Evolutionary conservation across 2,888 invertebrate genomes (phyloP).

Genomic region (Sericinus montela): DNA sequence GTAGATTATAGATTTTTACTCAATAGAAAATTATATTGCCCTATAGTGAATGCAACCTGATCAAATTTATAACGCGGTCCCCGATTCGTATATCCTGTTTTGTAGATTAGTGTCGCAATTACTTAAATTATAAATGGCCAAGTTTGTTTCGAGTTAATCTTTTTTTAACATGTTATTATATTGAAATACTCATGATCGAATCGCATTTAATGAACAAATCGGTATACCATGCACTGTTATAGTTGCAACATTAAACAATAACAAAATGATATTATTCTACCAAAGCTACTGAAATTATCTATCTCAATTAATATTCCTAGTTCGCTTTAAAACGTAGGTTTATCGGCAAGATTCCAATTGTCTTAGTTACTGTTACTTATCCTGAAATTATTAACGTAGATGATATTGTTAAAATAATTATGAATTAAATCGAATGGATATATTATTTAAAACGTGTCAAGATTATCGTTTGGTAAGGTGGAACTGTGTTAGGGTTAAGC

Average conservation of each 20-base stretch:
- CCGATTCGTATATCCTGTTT: slow-evolving; percentile 26
- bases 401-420: slow-evolving; percentile 45
- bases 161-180: slow-evolving; percentile 34
- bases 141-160: slow-evolving; percentile 35
- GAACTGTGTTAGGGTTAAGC: slow-evolving; percentile 68
- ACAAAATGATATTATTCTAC: slow-evolving; percentile 66
- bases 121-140: slow-evolving; percentile 27
- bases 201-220: slow-evolving; percentile 24
- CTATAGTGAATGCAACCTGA: background rate
- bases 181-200: slow-evolving; percentile 51
- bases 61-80: background rate
- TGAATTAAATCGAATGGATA: slow-evolving; percentile 38
- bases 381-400: slow-evolving; percentile 61
- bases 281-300: slow-evolving; percentile 77
- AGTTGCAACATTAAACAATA: slow-evolving; percentile 40
- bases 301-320: slow-evolving; percentile 77
- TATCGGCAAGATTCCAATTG: slow-evolving; percentile 75
- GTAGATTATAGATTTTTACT: background rate
- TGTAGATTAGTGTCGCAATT: slow-evolving; percentile 32
- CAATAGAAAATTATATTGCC: background rate
- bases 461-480: slow-evolving; percentile 65
- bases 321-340: slow-evolving; percentile 75
- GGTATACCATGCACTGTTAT: slow-evolving; percentile 22
- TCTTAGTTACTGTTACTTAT: slow-evolving; percentile 59
- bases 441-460: slow-evolving; percentile 47